Evolutionary conservation across 2,797 vertebrate genomes (phyloP).

Genomic region (Protosalanx chinensis): DNA sequence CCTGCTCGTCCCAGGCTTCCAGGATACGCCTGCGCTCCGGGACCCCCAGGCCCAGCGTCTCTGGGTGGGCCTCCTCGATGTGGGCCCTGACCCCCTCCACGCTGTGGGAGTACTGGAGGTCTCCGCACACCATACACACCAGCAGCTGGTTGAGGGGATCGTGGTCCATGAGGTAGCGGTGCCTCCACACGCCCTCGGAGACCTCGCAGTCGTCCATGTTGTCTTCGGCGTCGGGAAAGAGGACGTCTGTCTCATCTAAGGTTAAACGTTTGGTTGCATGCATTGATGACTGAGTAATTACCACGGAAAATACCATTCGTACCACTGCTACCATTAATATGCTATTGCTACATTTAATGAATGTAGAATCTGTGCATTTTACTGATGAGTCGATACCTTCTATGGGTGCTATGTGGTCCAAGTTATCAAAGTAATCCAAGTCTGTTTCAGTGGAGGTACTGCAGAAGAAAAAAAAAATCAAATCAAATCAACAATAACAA

Average conservation of each 20-base stretch:
- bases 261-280: too few species aligned
- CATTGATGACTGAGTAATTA: too few species aligned
- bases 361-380: background rate
- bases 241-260: conserved; percentile 55
- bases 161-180: conserved; percentile 86
- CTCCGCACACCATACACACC: conserved; percentile 89
- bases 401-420: conserved; percentile 31
- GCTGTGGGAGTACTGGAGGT: conserved; percentile 81
- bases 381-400: conserved; percentile 56
- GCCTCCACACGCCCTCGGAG: conserved; percentile 66
- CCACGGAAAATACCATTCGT: background rate
- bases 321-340: too few species aligned
- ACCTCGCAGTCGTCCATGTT: conserved; percentile 43
- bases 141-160: conserved; percentile 85
- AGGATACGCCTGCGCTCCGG: conserved; percentile 73
- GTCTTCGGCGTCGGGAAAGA: conserved; percentile 42
- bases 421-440: conserved; percentile 32
- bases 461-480: conserved; percentile 15
- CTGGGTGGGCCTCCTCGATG: conserved; percentile 82
- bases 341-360: background rate
- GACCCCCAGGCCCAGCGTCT: conserved; percentile 73
- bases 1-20: conserved; percentile 83
- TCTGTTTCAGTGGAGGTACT: conserved; percentile 51
- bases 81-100: conserved; percentile 78
- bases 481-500: background rate